A percentile compares a stretch with the other conserved stretches of the same genome.
These are phyloP conservation scores for Condylura cristata DNA, from an alignment of 2,113 vertebrate species.

Conservation along the genomic window DNA sequence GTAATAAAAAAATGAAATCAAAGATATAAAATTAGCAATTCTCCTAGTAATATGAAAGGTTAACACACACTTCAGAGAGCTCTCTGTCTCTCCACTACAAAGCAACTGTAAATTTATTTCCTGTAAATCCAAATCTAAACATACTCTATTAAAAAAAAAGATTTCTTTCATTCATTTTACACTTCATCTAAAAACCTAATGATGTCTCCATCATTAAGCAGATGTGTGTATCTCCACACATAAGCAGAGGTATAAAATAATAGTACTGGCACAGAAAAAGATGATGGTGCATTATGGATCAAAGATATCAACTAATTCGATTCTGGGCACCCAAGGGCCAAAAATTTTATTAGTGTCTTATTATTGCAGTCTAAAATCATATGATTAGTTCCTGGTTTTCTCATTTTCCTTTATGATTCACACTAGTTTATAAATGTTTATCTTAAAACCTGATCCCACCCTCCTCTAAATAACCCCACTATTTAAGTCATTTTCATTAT, in stretches of 20 bases:
- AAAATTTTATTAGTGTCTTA: neutral
- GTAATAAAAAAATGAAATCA: neutral
- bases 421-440: neutral
- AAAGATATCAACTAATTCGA: neutral
- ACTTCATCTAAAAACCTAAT: neutral
- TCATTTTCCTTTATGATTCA: neutral
- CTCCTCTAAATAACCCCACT: neutral
- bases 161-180: neutral
- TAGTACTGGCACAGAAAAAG: neutral
- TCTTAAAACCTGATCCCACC: neutral
- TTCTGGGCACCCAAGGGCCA: neutral
- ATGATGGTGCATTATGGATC: neutral
- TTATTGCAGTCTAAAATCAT: neutral
- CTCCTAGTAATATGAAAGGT: neutral
- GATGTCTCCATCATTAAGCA: too few species aligned
- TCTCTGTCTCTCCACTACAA: neutral
- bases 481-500: neutral
- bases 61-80: neutral
- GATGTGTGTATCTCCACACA: too few species aligned
- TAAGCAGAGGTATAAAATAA: neutral
- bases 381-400: neutral
- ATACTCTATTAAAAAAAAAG: too few species aligned
- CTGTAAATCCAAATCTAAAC: neutral
- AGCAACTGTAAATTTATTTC: neutral
- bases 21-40: neutral